These are phyloP conservation scores for Rhagonycha lutea DNA, from an alignment of 2,888 invertebrate species.

Conservation along the genomic window DNA sequence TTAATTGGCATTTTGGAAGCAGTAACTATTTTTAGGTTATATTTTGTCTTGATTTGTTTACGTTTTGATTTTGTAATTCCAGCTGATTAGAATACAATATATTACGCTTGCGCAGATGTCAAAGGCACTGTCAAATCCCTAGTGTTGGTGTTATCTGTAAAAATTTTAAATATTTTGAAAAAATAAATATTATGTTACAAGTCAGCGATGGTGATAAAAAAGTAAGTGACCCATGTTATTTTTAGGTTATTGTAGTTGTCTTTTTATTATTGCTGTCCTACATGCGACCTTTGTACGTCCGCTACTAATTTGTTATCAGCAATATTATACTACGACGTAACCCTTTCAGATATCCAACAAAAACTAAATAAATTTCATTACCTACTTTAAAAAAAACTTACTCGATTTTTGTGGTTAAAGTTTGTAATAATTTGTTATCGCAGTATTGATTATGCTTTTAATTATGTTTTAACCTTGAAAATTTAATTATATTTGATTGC, in stretches of 20 bases:
- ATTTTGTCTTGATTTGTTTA: background rate
- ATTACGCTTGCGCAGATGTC: slow-evolving; percentile 12
- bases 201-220: slow-evolving; percentile 43
- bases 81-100: background rate
- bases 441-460: background rate
- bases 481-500: background rate
- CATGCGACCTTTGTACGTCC: slow-evolving; percentile 38
- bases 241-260: slow-evolving; percentile 34
- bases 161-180: slow-evolving; percentile 7
- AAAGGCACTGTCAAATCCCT: background rate
- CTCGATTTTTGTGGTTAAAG: background rate
- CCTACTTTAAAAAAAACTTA: background rate
- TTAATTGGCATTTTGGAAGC: slow-evolving; percentile 6
- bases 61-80: background rate
- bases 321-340: background rate
- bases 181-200: slow-evolving; percentile 37
- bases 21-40: background rate
- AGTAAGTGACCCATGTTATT: slow-evolving; percentile 39
- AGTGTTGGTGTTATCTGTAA: background rate
- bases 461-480: background rate
- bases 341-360: background rate
- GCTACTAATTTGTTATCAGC: slow-evolving; percentile 6
- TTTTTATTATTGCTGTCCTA: slow-evolving; percentile 33
- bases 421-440: background rate
- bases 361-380: background rate